Base-by-base conservation (phyloP, 2,888 invertebrate genomes). In the Ethmia dodecea region DNA sequence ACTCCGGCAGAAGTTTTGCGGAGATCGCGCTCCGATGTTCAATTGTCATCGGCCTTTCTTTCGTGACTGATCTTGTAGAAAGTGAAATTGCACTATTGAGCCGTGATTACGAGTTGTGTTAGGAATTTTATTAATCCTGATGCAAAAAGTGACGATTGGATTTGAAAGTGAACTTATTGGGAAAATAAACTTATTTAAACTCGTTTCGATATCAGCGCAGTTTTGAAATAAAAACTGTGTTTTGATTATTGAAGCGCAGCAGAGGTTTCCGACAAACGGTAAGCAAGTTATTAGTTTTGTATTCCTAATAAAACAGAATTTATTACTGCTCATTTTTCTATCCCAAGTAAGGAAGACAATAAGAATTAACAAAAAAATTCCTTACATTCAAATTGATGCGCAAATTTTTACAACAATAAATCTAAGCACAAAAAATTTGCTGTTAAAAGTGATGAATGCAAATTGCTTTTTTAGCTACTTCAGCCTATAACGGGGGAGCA, bases 181-280 rank as follows among this genome's bases (percentile, higher is more conserved):
- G 45, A 52, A 54, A 66, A 67, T n/a, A 25, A 11, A 26, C 60
- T 61, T 59, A 48, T 56, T 52, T 37, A 60, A 66, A 77, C 76
- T 70, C 46, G 66, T 75, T 73, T 76, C 75, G 69, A 76, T 84
- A 86, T 84, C 84, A 67, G 70, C 77, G 44, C 77, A 70, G 80
- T 84, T 86, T 84, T 79, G 52, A 49, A 40, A 52, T 49, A 47
- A 60, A 80, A 84, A 86, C 76, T 79, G 81, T 67, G 77, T 61
- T 60, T 77, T 49, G 84, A 81, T 52, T 84, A 79, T 86, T 84
- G 78, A 67, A 56, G 52, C 60, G 63, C 40, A 45, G 58, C 50
- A 46, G 51, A 47, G 22, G 52, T 62, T 68, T 65, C 63, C 65
- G 22, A 38, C 54, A n/a, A 54, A 71, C 65, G 84, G 84, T 35